phyloP scores from a whole-genome alignment of 2,888 invertebrate genomes.

The Ophraella communa region DNA sequence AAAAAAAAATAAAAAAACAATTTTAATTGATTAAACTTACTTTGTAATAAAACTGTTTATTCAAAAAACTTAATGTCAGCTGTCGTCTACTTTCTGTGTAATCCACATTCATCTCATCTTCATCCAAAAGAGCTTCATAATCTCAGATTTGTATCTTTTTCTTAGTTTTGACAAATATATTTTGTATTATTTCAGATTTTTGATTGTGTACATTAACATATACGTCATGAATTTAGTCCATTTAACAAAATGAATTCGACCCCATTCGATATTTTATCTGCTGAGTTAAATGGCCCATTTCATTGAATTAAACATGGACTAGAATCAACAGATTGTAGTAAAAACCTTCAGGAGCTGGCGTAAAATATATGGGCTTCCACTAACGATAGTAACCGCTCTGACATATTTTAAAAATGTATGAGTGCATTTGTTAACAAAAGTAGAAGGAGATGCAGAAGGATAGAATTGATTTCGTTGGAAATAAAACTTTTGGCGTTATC shows the following conservation, averaged over 20 bases:
- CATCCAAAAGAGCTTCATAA: too few species aligned
- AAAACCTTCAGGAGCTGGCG: constrained; percentile 38
- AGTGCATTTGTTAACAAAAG: constrained; percentile 44
- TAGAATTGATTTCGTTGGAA: neutral
- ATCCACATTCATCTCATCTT: too few species aligned
- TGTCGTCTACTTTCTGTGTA: too few species aligned
- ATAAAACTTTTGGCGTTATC: neutral
- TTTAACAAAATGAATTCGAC: constrained; percentile 22
- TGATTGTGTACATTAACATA: neutral
- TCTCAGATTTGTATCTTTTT: too few species aligned
- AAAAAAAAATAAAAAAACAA: too few species aligned
- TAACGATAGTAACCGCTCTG: constrained; percentile 33
- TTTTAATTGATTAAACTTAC: too few species aligned
- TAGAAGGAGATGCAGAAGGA: neutral
- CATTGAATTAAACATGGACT: constrained; percentile 35
- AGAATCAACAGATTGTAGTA: constrained; percentile 43
- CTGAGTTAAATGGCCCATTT: constrained; percentile 18
- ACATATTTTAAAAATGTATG: constrained; percentile 53
- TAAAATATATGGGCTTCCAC: constrained; percentile 39
- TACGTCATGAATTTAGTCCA: constrained; percentile 18
- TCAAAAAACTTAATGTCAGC: too few species aligned
- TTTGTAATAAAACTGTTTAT: too few species aligned
- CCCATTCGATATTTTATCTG: constrained; percentile 25
- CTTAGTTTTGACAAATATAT: too few species aligned
- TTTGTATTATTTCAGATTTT: too few species aligned